Conservation (phyloP, 2,797 vertebrate species). For the Falco columbarius region DNA sequence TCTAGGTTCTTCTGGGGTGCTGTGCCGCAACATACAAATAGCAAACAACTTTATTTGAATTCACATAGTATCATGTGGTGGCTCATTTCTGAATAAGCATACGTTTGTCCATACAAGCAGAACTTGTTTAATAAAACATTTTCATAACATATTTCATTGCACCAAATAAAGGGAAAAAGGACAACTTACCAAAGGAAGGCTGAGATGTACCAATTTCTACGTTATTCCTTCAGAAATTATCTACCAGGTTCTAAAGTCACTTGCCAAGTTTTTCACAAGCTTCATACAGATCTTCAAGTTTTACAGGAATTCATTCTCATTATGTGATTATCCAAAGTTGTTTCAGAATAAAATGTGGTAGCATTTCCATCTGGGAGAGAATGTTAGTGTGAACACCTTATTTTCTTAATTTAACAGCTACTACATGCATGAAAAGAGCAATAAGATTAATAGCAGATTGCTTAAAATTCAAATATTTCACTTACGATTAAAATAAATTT, state of each 20-base stretch:
- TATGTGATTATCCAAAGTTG: background rate
- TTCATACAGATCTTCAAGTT: background rate
- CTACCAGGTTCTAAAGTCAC: background rate
- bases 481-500: background rate
- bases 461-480: background rate
- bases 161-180: background rate
- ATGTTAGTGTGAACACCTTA: background rate
- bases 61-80: background rate
- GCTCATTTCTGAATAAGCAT: background rate
- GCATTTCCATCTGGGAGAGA: background rate
- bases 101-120: background rate
- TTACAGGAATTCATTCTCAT: background rate
- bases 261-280: background rate
- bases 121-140: background rate
- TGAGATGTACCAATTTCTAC: background rate
- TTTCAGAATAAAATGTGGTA: background rate
- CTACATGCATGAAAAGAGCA: background rate
- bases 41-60: background rate
- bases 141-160: background rate
- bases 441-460: background rate
- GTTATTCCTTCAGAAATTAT: background rate
- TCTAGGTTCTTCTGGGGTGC: background rate
- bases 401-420: background rate
- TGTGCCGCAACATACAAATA: background rate
- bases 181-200: background rate